Evolutionary conservation across 2,797 vertebrate species (phyloP), one percentile per base, ranked within the genome.

Genomic region (Sphenopsis melanotis): DNA sequence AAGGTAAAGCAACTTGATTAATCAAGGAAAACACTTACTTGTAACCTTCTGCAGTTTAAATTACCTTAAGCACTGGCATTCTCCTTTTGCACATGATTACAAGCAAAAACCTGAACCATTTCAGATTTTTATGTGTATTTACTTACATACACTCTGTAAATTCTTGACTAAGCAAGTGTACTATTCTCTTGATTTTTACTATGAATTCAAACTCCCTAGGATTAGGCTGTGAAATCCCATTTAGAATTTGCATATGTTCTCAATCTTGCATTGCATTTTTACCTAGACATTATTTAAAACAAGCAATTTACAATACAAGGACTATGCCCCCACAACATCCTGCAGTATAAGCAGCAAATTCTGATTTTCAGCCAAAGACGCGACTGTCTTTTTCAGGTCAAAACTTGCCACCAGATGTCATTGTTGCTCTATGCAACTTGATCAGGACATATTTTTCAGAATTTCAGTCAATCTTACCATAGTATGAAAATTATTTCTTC

Each of bases 321-420:
- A 41, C 26, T 46, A 20, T 21, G 9, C 0, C 12, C 15, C 11
- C 9, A 36, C 15, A 77, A 34, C 5, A 41, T 34, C 30, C 18
- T 42, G 14, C 4, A 78, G 37, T 5, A 57, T 5, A 69, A 80
- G 12, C 13, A 84, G 52, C 6, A 72, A 23, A 80, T 13, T 14
- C 44, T 24, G 19, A 76, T 80, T 76, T 82, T 66, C n/a, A n/a
- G 61, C 9, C 14, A 3, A 70, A 57, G 65, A 49, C 21, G 6
- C 1, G 0, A 63, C 26, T 26, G 17, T 8, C 26, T 39, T 18
- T 5, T 57, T 49, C 64, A 41, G n/a, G 49, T 30, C 79, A 85
- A 19, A 95, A 75, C 3, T 65, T 75, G 79, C 95, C 94, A 97
- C 89, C 82, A 95, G 96, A 80, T 96, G 96, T 93, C 96, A 94